phyloP scores from a whole-genome alignment of 2,113 vertebrate species.

The Bungarus multicinctus region DNA sequence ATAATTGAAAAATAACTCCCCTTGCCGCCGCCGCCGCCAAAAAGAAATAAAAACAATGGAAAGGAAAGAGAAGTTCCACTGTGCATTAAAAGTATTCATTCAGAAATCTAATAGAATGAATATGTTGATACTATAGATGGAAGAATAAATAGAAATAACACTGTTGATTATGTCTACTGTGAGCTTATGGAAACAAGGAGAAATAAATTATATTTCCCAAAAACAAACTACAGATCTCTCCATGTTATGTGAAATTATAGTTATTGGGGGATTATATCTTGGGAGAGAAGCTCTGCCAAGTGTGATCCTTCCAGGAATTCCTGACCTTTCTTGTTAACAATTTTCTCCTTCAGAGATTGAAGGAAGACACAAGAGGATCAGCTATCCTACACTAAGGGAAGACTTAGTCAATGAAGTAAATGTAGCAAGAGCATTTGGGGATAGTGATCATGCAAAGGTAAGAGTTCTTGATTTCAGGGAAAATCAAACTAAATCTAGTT shows the following conservation, averaged over 20 bases:
- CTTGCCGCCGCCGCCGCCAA: rapidly evolving
- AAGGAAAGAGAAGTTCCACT: neutral
- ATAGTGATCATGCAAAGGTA: neutral
- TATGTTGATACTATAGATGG: neutral
- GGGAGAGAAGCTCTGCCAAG: neutral
- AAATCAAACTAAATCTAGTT: neutral
- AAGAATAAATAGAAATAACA: neutral
- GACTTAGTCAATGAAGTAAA: neutral
- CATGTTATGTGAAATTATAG: neutral
- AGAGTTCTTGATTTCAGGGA: neutral
- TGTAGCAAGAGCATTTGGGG: neutral
- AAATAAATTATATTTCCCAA: neutral
- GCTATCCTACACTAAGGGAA: neutral
- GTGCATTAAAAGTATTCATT: neutral
- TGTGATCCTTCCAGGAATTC: neutral
- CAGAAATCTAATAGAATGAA: neutral
- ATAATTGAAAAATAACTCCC: neutral
- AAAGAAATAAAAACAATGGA: neutral
- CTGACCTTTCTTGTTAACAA: neutral
- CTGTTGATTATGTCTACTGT: neutral
- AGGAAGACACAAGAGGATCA: neutral
- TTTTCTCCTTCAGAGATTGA: neutral
- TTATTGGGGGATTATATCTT: neutral
- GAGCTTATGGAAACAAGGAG: neutral
- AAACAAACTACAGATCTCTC: neutral